Evolutionary conservation across 2,113 vertebrate genomes (phyloP), one percentile per base, ranked within the genome.

Genomic region (Vulpes vulpes): DNA sequence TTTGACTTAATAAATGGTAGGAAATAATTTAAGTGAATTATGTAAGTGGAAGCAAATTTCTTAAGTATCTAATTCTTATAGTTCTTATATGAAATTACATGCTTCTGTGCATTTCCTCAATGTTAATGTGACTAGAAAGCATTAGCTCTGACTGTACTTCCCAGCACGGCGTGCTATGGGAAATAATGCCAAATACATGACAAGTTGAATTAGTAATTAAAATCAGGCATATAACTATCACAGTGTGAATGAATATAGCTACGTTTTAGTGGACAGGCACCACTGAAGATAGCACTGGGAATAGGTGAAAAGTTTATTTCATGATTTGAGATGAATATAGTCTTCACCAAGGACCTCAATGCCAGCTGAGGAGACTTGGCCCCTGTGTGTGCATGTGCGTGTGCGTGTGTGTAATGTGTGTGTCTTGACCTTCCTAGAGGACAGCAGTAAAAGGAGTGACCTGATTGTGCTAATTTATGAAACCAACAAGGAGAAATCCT

Each of bases 271-370:
- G 55, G 64, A 87, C 30, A 92, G 96, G 43, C 79, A 94, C 95
- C 94, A 98, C 49, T 97, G 86, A 91, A 96, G 69, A 98, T 89
- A 87, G 85, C 86, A 97, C 32, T 97, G 62, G 74, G 90, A 94
- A 98, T 96, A 95, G 91, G 14, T 49, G 55, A 96, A 93, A 97
- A 82, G 14, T 90, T 94, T 85, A 81, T 62, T 96, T 96, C 65
- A 91, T 59, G 89, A 91, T 93, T 97, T 82, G 96, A 98, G 94
- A 95, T 64, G 95, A 71, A 93, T 85, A 89, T 67, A 83, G 1
- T 11, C 16, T 69, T 94, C 27, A 64, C 73, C 89, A 43, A 92
- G 22, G 4, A 71, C 9, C 11, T 84, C 16, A 53, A 0, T 20
- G 62, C 62, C 12, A 89, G 60, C 12, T n/a, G 60, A 78, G 20